Evolutionary conservation across 2,113 vertebrate genomes (phyloP), one percentile per base, ranked within the genome.

Genomic region (Centropus bengalensis): DNA sequence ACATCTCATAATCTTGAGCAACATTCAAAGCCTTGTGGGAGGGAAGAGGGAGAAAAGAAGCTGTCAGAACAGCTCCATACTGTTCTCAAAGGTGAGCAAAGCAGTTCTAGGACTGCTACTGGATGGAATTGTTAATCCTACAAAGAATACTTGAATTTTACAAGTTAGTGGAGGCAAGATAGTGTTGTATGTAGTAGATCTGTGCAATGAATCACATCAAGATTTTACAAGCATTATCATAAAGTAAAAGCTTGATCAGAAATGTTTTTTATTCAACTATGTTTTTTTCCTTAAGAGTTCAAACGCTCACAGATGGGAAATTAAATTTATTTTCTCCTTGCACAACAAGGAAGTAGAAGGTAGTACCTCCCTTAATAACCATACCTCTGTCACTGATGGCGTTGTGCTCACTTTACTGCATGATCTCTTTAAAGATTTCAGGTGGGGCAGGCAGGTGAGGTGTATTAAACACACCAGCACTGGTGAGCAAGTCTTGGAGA

Each of bases 1-100:
- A 91, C 63, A 88, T 86, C 62, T 89, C 79, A 30, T 93, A 91
- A 96, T 88, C 89, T 52, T 85, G 82, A 95, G 76, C 4, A 21
- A 38, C 45, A 67, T 63, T 86, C 84, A 77, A 42, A 86, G 83
- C 33, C 20, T 36, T 51, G 56, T 88, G 58, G 69, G 82, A 83
- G 64, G 66, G 19, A 64, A 70, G 68, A 68, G 4, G 28, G 28
- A 84, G 70, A 4, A 89, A 87, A 88, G 42, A 24, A 86, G 11
- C 32, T 9, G 86, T 40, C 9, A 86, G 49, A 90, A 82, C 52
- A 82, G 56, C 42, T 84, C 9, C 3, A n/a, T 54, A 68, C 33
- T 92, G 30, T 79, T 91, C 81, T 84, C 27, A n/a, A 13, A 47
- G 2, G 5, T 6, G 2, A 66, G 24, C 32, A 73, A 85, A 79